Evolutionary conservation across 2,113 vertebrate species (phyloP).

Genomic region (Lampris incognitus): DNA sequence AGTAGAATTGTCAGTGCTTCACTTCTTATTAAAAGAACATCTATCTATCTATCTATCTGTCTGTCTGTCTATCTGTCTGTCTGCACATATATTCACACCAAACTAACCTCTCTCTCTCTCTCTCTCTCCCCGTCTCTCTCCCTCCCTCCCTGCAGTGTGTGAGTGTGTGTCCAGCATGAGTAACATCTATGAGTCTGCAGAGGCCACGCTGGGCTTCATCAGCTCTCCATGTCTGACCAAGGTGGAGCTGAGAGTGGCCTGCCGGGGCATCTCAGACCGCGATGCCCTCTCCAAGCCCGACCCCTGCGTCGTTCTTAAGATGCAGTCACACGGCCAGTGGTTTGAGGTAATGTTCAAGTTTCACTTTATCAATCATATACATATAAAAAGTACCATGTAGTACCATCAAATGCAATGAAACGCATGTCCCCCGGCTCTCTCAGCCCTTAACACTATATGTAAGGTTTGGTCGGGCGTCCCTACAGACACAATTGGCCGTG

Average conservation of each 20-base stretch:
- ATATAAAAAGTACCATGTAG: too few species aligned
- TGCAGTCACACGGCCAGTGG: conserved; percentile 89
- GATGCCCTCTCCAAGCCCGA: conserved; percentile 87
- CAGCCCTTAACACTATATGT: too few species aligned
- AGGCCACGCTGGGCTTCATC: conserved; percentile 85
- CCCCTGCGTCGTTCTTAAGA: conserved; percentile 88
- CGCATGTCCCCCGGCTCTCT: too few species aligned
- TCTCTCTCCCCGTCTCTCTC: conserved; percentile 15
- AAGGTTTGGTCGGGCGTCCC: too few species aligned
- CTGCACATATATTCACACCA: not conserved
- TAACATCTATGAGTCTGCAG: conserved; percentile 85
- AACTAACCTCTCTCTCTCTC: not conserved
- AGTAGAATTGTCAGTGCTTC: too few species aligned
- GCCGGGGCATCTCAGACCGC: conserved; percentile 85
- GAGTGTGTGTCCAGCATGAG: conserved; percentile 76
- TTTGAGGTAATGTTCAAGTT: conserved; percentile 82
- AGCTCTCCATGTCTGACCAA: conserved; percentile 88
- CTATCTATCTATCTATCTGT: conserved; percentile 22
- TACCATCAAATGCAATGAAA: too few species aligned
- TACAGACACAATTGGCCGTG: too few species aligned
- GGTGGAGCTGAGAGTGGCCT: conserved; percentile 90
- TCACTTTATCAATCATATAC: too few species aligned
- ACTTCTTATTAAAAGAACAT: not conserved
- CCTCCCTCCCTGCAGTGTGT: conserved; percentile 47
- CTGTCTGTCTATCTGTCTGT: conserved; percentile 12